Percentiles rank a stretch among this genome's conserved stretches.
These are phyloP conservation scores for Eudyptes chrysolophus DNA, from an alignment of 2,113 vertebrate species.

Conservation along the genomic window DNA sequence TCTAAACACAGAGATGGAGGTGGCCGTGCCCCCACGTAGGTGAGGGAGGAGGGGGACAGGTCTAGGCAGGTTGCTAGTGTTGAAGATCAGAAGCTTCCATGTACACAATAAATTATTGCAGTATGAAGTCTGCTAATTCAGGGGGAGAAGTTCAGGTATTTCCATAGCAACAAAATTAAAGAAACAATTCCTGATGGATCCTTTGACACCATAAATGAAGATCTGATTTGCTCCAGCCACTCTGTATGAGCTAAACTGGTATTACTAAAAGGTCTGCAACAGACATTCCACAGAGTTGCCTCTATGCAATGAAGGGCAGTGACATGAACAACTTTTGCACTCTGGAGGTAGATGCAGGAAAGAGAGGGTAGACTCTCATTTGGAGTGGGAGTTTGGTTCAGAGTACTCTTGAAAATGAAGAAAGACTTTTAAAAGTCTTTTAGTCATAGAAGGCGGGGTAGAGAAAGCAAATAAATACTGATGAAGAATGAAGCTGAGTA, in stretches of 20 bases:
- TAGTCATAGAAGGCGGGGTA: not conserved
- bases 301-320: not conserved
- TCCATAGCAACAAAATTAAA: not conserved
- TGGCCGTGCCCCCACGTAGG: not conserved
- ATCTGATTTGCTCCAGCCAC: not conserved
- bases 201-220: not conserved
- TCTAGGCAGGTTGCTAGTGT: not conserved
- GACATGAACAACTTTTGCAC: not conserved
- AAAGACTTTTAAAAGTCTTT: not conserved
- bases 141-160: not conserved
- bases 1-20: fast-evolving
- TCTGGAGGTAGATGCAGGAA: not conserved
- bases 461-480: conserved; percentile 50
- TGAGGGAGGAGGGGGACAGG: not conserved
- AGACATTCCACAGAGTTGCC: not conserved
- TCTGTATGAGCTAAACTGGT: not conserved
- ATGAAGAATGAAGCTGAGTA: not conserved
- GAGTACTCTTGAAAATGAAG: not conserved
- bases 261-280: not conserved
- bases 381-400: not conserved
- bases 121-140: not conserved
- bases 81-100: not conserved
- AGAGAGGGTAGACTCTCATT: not conserved
- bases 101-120: not conserved
- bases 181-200: not conserved